Base-by-base conservation (phyloP, 2,113 vertebrate genomes). In the Procapra przewalskii region DNA sequence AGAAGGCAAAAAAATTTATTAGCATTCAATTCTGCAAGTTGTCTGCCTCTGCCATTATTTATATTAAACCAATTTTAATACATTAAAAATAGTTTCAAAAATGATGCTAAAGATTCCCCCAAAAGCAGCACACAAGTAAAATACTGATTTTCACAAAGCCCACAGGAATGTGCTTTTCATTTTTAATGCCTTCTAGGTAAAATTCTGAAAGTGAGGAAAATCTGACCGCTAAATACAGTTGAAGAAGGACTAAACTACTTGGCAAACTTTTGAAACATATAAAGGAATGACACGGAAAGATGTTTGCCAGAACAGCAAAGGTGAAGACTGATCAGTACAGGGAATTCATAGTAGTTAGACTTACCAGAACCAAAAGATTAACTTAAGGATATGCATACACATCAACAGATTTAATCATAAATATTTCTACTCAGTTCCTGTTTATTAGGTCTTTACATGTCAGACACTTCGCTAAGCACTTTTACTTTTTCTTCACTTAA, bases 21-120 rank as follows among this genome's bases (percentile, higher is more conserved):
- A 83, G 64, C 3, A 16, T 86, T 89, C 88, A 27, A 48, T 92
- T 52, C 43, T 43, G 13, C 54, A 60, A 96, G 48, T 40, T 91
- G 29, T 94, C 81, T 50, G n/a, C 10, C 15, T 83, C 21, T 55
- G 11, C 36, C 50, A 54, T 86, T 55, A 80, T 67, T 86, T 94
- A 90, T 52, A 77, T 64, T 45, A 97, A 97, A 71, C 6, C 40
- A 77, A 95, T 57, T 75, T 94, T 64, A 91, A 92, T 90, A 33
- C 25, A 45, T 64, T 92, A 94, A 87, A 83, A 94, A 81, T 64
- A 86, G 3, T 55, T 94, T 90, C 62, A 77, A 95, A 97, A 91
- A 60, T 29, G 25, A 48, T 75, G 21, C 82, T 43, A 92, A 48
- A 79, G 17, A 85, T 81, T 75, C 3, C 40, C n/a, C 12, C 52